These are phyloP conservation scores for Epicauta chinensis DNA, from an alignment of 1,140 invertebrate species.

Conservation along the genomic window DNA sequence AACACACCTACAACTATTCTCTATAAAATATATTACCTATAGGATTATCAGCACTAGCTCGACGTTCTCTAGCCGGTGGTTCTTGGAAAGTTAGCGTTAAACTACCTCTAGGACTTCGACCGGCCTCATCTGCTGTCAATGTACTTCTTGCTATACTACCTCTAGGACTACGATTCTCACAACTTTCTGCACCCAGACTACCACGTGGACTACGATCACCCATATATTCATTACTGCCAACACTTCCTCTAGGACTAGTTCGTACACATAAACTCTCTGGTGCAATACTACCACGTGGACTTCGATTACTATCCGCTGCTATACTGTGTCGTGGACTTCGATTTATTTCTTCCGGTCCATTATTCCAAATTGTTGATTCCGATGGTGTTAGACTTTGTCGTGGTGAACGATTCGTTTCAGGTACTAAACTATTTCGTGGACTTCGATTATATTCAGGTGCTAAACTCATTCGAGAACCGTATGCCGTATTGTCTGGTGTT, in stretches of 20 bases:
- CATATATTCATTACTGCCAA: constrained; percentile 44
- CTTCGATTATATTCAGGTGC: constrained; percentile 53
- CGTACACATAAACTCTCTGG: constrained; percentile 43
- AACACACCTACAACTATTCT: too few relatives aligned
- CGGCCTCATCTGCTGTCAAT: constrained; percentile 45
- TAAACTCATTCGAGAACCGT: constrained; percentile 53
- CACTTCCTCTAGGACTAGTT: constrained; percentile 55
- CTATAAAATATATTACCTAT: constrained; percentile 28
- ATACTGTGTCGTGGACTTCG: constrained; percentile 56
- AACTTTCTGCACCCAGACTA: constrained; percentile 49
- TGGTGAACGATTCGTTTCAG: constrained; percentile 49
- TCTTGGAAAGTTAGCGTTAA: constrained; percentile 55
- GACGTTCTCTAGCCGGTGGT: constrained; percentile 48
- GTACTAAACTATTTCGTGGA: constrained; percentile 57
- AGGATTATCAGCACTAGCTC: constrained; percentile 53
- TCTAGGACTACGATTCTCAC: constrained; percentile 50
- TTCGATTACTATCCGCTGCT: constrained; percentile 47
- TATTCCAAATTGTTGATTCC: constrained; percentile 47
- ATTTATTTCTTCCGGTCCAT: constrained; percentile 29
- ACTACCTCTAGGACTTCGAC: constrained; percentile 51
- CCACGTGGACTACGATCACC: constrained; percentile 53
- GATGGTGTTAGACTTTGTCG: constrained; percentile 51
- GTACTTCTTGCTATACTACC: constrained; percentile 51
- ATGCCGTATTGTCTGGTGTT: constrained; percentile 47
- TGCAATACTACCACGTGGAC: constrained; percentile 55